Conservation (phyloP, 2,797 vertebrate genomes). For the Leptatherina wallacei region DNA sequence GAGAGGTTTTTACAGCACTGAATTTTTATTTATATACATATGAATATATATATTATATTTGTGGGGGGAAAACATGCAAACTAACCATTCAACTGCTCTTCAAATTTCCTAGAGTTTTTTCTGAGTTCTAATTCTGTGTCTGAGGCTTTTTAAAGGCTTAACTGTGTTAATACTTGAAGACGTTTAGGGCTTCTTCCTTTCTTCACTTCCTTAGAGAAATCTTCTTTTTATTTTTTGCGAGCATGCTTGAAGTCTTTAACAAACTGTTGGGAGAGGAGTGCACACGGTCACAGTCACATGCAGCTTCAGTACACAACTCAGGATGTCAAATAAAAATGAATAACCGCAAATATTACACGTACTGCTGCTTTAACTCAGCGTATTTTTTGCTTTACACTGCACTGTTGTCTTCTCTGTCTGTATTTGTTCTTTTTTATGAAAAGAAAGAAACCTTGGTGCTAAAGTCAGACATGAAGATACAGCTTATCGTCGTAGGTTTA, state of each 20-base stretch:
- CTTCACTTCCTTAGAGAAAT: constrained; percentile 71
- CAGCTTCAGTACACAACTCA: constrained; percentile 76
- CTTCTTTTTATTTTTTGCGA: constrained; percentile 37
- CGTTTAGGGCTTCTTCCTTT: constrained; percentile 69
- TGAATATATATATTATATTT: constrained; percentile 85
- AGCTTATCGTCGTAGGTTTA: constrained; percentile 38
- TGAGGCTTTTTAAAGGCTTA: constrained; percentile 73
- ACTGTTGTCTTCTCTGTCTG: constrained; percentile 51
- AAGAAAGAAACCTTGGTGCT: constrained; percentile 79
- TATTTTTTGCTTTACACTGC: constrained; percentile 10
- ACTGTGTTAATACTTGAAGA: constrained; percentile 84
- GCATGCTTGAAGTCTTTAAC: constrained; percentile 66
- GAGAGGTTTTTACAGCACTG: constrained; percentile 89
- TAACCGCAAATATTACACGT: constrained; percentile 31
- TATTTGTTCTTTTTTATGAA: constrained; percentile 41
- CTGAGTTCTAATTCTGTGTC: constrained; percentile 83
- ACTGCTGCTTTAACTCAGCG: constrained; percentile 30
- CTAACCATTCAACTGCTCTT: constrained; percentile 83
- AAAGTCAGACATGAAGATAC: constrained; percentile 67
- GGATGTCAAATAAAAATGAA: constrained; percentile 59
- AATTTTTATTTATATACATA: constrained; percentile 89
- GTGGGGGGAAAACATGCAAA: constrained; percentile 81
- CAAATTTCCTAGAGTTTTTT: constrained; percentile 74
- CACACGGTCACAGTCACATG: constrained; percentile 66
- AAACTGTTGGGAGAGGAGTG: constrained; percentile 52